Conservation (phyloP, 1,140 invertebrate species). For the Eumaeus atala region DNA sequence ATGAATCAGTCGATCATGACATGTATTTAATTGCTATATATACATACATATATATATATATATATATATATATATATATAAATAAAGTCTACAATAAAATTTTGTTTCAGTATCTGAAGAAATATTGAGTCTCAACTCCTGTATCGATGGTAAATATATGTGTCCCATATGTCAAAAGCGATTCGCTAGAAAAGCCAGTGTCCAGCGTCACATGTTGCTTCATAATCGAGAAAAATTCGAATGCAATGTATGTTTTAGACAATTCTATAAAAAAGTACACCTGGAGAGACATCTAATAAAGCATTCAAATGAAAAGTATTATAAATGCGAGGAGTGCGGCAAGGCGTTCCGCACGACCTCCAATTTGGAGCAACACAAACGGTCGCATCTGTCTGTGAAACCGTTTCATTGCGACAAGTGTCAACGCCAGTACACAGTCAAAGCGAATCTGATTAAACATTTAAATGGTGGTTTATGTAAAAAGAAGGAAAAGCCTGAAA, state of each 20-base stretch:
- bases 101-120: slow-evolving; percentile 29
- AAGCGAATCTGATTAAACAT: slow-evolving; percentile 36
- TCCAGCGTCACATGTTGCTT: slow-evolving; percentile 31
- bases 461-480: slow-evolving; percentile 30
- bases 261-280: slow-evolving; percentile 26
- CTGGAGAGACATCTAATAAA: slow-evolving; percentile 31
- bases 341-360: slow-evolving; percentile 37
- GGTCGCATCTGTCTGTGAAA: slow-evolving; percentile 30
- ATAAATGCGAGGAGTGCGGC: slow-evolving; percentile 22
- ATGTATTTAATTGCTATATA: too few species aligned
- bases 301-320: slow-evolving; percentile 24
- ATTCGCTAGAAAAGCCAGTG: slow-evolving; percentile 31
- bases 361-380: slow-evolving; percentile 38
- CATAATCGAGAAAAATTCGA: slow-evolving; percentile 31
- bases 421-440: slow-evolving; percentile 29
- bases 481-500: slow-evolving; percentile 14
- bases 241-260: slow-evolving; percentile 30
- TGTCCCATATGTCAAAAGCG: slow-evolving; percentile 36
- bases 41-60: not conserved
- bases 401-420: slow-evolving; percentile 37
- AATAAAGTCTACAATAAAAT: not conserved
- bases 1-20: too few species aligned
- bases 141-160: slow-evolving; percentile 26
- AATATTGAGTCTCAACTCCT: slow-evolving; percentile 25
- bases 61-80: not conserved